Evolutionary conservation across 1,140 invertebrate genomes (phyloP).

Genomic region (Atta colombica): DNA sequence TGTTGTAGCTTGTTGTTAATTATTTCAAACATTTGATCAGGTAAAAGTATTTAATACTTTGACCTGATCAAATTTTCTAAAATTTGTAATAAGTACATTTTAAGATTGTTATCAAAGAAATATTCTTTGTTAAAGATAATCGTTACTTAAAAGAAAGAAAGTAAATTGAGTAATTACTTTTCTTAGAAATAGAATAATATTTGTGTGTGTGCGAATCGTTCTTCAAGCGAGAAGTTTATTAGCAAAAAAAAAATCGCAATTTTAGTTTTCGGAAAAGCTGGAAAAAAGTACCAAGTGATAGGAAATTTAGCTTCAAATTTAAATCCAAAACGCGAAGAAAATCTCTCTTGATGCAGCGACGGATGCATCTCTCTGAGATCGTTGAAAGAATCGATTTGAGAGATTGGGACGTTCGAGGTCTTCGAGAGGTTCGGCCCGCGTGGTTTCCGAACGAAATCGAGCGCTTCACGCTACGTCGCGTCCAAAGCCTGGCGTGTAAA

Average conservation of each 20-base stretch:
- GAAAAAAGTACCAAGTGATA: neutral
- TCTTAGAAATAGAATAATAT: no score
- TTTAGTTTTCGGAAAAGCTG: neutral
- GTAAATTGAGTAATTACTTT: no score
- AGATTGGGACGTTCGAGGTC: neutral
- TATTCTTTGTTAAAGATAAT: no score
- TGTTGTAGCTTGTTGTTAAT: neutral
- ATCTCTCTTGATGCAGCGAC: neutral
- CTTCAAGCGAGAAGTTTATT: neutral
- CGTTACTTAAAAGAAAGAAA: no score
- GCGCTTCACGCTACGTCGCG: conserved; percentile 48
- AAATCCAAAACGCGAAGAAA: neutral
- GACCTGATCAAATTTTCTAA: neutral
- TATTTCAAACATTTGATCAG: neutral
- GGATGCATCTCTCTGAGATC: neutral
- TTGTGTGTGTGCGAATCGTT: neutral
- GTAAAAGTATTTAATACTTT: neutral
- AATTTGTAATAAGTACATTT: no score
- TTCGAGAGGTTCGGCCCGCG: neutral
- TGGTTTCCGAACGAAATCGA: conserved; percentile 52
- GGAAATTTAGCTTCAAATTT: conserved; percentile 16
- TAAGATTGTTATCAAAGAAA: no score
- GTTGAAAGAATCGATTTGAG: neutral
- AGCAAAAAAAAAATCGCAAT: neutral
- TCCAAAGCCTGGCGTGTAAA: neutral